Evolutionary conservation across 2,888 invertebrate species (phyloP).

Genomic region (Plagodis dolabraria): DNA sequence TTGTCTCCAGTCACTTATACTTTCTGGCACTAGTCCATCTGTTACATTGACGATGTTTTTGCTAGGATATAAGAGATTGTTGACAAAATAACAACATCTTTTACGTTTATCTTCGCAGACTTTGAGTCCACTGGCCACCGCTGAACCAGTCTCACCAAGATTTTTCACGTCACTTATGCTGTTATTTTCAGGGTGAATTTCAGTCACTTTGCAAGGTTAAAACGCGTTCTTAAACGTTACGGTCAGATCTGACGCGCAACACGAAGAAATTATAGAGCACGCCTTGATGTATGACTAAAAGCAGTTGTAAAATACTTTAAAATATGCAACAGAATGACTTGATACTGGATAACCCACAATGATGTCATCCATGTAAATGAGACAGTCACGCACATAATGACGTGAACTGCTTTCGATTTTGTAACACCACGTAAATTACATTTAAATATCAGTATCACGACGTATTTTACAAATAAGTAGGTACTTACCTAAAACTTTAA

Average conservation of each 20-base stretch:
- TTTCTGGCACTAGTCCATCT: conserved; percentile 12
- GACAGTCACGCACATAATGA: conserved; percentile 22
- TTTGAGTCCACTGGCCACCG: too few species aligned
- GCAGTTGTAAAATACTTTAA: not conserved
- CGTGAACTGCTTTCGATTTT: conserved; percentile 50
- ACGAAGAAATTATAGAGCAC: too few species aligned
- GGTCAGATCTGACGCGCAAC: too few species aligned
- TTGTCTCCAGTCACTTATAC: conserved; percentile 13
- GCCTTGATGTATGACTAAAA: too few species aligned
- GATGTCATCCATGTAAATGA: conserved; percentile 59
- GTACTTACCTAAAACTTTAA: too few species aligned
- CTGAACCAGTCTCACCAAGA: too few species aligned
- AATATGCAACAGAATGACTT: conserved; percentile 8
- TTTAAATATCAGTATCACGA: not conserved
- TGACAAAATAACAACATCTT: not conserved
- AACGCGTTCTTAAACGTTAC: too few species aligned
- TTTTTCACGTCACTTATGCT: too few species aligned
- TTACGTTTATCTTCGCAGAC: not conserved
- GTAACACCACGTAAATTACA: conserved; percentile 27
- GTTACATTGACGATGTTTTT: not conserved
- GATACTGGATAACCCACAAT: conserved; percentile 32
- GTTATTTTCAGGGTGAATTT: too few species aligned
- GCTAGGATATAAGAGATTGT: not conserved
- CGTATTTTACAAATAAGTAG: too few species aligned
- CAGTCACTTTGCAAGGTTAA: too few species aligned